Conservation (phyloP, 92 coral and sea anemone genomes). For the Meandrina meandrites region DNA sequence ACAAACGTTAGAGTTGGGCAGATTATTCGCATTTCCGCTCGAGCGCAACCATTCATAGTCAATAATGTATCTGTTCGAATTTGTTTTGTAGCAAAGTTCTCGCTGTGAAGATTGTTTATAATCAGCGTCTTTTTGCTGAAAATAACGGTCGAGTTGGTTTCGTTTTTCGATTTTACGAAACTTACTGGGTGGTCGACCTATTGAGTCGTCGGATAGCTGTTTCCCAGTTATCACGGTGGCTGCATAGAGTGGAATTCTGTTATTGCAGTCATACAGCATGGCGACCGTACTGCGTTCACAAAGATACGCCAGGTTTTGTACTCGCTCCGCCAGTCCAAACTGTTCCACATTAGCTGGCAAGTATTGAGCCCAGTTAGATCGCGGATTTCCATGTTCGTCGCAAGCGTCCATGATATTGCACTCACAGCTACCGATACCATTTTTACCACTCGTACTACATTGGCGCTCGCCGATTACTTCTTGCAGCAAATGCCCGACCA, state of each 20-base stretch:
- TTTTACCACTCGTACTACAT: background rate
- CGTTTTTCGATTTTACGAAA: background rate
- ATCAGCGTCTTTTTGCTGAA: background rate
- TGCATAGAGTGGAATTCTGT: conserved; percentile 10
- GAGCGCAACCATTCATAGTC: background rate
- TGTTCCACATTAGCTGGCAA: conserved; percentile 3
- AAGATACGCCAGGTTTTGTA: background rate
- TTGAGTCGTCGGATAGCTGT: background rate
- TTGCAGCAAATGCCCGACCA: background rate
- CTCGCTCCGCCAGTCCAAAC: conserved; percentile 6
- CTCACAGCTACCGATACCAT: background rate
- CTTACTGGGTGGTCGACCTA: background rate
- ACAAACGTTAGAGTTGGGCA: background rate
- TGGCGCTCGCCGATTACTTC: background rate
- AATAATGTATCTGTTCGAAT: background rate
- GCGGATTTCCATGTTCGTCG: background rate
- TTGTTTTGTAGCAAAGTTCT: background rate
- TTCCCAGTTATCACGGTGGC: background rate
- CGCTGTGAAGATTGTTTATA: background rate
- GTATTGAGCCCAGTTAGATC: background rate
- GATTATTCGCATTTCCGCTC: background rate
- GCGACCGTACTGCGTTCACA: conserved; percentile 1
- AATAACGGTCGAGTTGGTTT: background rate
- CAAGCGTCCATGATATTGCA: background rate
- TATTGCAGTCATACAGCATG: conserved; percentile 13